Base-by-base conservation (phyloP, 2,797 vertebrate species). In the Acanthurus tractus region DNA sequence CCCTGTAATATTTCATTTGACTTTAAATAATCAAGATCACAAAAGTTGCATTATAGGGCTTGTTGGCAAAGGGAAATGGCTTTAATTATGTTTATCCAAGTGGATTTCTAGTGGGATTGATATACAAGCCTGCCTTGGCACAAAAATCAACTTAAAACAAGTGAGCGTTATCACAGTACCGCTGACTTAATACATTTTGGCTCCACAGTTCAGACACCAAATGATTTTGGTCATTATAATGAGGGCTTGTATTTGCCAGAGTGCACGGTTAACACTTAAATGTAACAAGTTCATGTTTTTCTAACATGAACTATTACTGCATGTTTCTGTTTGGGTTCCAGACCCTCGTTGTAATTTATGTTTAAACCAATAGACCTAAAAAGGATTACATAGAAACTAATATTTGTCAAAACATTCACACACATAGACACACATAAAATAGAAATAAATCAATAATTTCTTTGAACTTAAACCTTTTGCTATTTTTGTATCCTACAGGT, bases 201-300 rank as follows among this genome's bases (percentile, higher is more conserved):
- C 88, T 82, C 59, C 63, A 71, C 66, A 82, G 74, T 83, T 86
- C 67, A 88, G 69, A 78, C 69, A 83, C 70, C n/a, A 75, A 89
- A 89, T 89, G 42, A 79, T 71, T 81, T 81, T 78, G 84, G 91
- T 90, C 84, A 87, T 87, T 85, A 86, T 88, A 89, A 91, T 85
- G 78, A 90, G 40, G 58, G 72, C 63, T 64, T 90, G 45, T 50
- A 71, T 87, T 78, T 92, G 83, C 90, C 88, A 90, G 78, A 86
- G 73, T 59, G 36, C 78, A 86, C 83, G 82, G 76, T 92, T 89
- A 92, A 91, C 82, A 88, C 73, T 87, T 88, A 92, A 88, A 90
- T 61, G 85, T 92, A 89, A 90, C 82, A 91, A 50, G 66, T 91
- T 85, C 85, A 64, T 90, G 86, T 90, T 92, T 93, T 89, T 90